Conservation (phyloP, 2,113 vertebrate species). For the Azemiops feae region DNA sequence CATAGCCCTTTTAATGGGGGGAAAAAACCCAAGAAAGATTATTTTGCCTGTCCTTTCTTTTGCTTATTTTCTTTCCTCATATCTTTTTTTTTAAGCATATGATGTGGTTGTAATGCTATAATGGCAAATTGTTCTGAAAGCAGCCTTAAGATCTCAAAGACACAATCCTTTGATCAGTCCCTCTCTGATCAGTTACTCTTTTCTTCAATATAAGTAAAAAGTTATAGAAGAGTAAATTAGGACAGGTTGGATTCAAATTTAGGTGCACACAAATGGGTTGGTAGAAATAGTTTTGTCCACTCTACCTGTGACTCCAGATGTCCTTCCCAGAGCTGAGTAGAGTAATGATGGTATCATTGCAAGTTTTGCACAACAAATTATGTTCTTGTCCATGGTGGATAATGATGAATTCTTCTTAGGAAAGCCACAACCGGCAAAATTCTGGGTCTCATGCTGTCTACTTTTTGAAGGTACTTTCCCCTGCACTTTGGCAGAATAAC, state of each 20-base stretch:
- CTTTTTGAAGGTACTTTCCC: background rate
- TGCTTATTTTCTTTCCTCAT: background rate
- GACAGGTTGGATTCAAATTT: background rate
- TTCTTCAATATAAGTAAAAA: background rate
- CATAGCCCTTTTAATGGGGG: conserved; percentile 37
- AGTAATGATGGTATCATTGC: background rate
- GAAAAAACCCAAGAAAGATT: conserved; percentile 1
- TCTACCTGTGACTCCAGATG: background rate
- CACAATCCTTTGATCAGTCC: background rate
- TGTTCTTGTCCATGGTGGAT: background rate
- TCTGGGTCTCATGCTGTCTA: background rate
- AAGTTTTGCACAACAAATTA: background rate
- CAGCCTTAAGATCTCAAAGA: background rate
- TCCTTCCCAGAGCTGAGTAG: background rate
- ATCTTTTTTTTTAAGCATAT: conserved; percentile 47
- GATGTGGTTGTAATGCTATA: conserved; percentile 42
- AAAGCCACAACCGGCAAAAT: background rate
- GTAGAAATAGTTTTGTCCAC: background rate
- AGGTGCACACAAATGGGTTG: background rate
- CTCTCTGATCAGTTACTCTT: background rate
- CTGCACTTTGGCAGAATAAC: background rate
- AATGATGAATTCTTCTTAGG: background rate
- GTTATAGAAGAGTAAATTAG: background rate
- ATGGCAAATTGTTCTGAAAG: background rate
- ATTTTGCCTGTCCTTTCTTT: conserved; percentile 31